Evolutionary conservation across 2,888 invertebrate species (phyloP).

Genomic region (Dysmachus trigonus): DNA sequence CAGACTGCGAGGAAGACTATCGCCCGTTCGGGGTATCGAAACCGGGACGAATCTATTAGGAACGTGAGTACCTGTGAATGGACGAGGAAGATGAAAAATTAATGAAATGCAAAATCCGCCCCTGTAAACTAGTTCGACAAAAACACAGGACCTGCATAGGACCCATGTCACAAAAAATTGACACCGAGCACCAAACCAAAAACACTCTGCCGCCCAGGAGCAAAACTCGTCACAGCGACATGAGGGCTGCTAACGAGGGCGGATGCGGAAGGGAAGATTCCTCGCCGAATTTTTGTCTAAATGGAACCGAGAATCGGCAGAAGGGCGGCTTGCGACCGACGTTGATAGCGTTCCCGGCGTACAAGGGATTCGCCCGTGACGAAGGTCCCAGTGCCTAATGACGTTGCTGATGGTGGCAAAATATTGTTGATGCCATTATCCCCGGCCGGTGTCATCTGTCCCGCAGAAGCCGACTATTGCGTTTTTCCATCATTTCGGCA

Average conservation of each 20-base stretch:
- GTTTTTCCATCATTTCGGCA: conserved; percentile 7
- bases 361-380: background rate
- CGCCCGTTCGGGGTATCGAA: conserved; percentile 96
- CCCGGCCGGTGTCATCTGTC: conserved; percentile 23
- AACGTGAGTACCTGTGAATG: conserved; percentile 79
- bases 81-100: background rate
- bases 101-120: background rate
- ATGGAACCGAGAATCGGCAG: background rate
- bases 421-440: conserved; percentile 38
- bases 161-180: background rate
- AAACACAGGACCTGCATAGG: background rate
- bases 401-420: conserved; percentile 23
- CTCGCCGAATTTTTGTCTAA: background rate
- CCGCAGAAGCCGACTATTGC: background rate
- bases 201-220: background rate
- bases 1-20: conserved; percentile 97
- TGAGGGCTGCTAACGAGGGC: background rate
- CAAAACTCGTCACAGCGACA: background rate
- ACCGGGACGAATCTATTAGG: conserved; percentile 92
- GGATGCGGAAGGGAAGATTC: background rate
- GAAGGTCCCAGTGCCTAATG: conserved; percentile 4
- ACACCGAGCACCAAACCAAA: background rate
- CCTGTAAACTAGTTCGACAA: background rate
- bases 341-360: background rate
- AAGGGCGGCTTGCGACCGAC: background rate